Base-by-base conservation (phyloP, 2,797 vertebrate species). In the Sebastes aleutianus region DNA sequence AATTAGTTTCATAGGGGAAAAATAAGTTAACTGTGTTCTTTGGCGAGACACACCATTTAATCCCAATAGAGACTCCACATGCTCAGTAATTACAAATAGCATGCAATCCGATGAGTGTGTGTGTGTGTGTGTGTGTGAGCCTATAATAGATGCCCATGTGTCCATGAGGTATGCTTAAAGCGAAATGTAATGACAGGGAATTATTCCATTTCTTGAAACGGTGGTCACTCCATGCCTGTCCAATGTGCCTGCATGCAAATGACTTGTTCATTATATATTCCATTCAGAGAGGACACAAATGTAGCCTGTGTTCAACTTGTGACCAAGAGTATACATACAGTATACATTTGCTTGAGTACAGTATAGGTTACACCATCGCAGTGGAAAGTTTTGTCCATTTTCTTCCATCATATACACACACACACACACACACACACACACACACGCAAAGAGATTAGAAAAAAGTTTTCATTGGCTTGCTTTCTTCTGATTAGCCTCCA, bases 401-500 rank as follows among this genome's bases (percentile, higher is more conserved):
- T 34, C 13, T 77, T 62, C 56, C 36, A 67, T 43, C 26, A 18
- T 43, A 43, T 43, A 16, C 0, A 47, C 50, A 58, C 10, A 32
- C 16, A 57, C 36, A 22, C 5, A 39, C 24, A 64, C 18, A 47
- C 50, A 58, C 10, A 29, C 32, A 31, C 29, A 8, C 29, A 32
- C 31, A 10, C 32, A 3, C 54, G 27, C n/a, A 27, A 20, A 74
- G 8, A 73, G 10, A 59, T 39, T 16, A 10, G 43, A 50, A 50
- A 53, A 27, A 27, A 20, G 2, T 47, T 62, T 62, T 77, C 2
- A 24, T 22, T 69, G 57, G 31, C 43, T 73, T 26, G 8, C 59
- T 64, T 77, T 62, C 12, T 36, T 65, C 26, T 76, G 56, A 56
- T 63, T 71, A 62, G 12, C 57, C 65, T 68, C 53, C 67, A 79